Evolutionary conservation across 2,797 vertebrate species (phyloP).

Genomic region (Malurus leucopterus): DNA sequence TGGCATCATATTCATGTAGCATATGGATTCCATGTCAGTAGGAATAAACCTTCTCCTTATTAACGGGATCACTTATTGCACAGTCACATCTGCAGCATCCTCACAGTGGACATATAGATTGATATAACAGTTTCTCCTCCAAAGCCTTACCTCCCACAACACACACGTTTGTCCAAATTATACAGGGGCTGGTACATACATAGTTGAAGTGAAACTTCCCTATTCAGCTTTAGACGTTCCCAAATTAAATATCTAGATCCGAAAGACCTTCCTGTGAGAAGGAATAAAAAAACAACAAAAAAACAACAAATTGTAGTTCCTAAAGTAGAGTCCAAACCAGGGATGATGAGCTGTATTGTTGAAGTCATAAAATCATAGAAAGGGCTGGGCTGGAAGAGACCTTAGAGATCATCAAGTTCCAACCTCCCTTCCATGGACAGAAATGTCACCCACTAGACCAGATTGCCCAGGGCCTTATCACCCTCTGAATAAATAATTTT

Average conservation of each 20-base stretch:
- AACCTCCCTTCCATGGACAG: not conserved
- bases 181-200: not conserved
- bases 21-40: not conserved
- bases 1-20: not conserved
- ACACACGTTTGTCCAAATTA: not conserved
- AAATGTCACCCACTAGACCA: not conserved
- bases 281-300: not conserved
- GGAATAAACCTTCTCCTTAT: slow-evolving; percentile 1
- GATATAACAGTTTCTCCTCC: not conserved
- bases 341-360: not conserved
- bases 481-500: not conserved
- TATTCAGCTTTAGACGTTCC: not conserved
- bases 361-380: not conserved
- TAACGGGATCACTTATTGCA: not conserved
- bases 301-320: not conserved
- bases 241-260: not conserved
- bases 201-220: not conserved
- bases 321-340: not conserved
- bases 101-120: not conserved
- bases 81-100: not conserved
- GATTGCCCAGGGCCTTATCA: not conserved
- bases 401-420: not conserved
- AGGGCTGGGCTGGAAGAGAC: not conserved
- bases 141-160: not conserved
- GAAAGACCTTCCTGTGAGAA: not conserved